Evolutionary conservation across 2,888 invertebrate species (phyloP), one percentile per base, ranked within the genome.

Genomic region (Acronicta alni): DNA sequence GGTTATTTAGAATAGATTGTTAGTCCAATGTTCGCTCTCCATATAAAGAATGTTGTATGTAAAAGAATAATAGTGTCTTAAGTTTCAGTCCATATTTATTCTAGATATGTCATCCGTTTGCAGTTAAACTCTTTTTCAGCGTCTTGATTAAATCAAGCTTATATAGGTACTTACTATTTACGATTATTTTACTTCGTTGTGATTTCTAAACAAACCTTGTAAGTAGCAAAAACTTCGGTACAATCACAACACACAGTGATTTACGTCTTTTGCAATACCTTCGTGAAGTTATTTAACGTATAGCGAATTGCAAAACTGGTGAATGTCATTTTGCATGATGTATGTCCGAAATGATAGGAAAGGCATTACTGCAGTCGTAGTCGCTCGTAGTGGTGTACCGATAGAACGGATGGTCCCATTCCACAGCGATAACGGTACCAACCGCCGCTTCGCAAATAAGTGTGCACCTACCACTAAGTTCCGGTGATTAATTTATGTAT

Each of bases 351-450:
- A 80, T 77, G 69, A 80, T 79, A 74, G 77, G 66, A 78, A 68
- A 69, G 57, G 63, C 70, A 73, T 75, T 79, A 75, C 67, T 61
- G 59, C 56, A 71, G 45, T 32, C 70, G 62, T 35, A 35, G 39
- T 17, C 39, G 12, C 17, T 18, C 15, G 35, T 64, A 77, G 80
- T 82, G 75, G 81, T 83, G 84, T 87, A 85, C 85, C 88, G 85
- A 88, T 89, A 89, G 87, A 89, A 73, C 91, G 89, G 89, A 84
- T 87, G 92, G 88, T 89, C 91, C 83, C 92, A 93, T 93, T 93
- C 90, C 90, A 63, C 57, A 47, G 23, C 62, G 67, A 72, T 92
- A 92, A 92, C 93, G 92, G 92, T 88, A 89, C 81, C 70, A 66
- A 70, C 79, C 69, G 71, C 80, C 79, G 80, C 77, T 80, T 87